Conservation (phyloP, 1,140 invertebrate genomes). For the Glossosoma conforme region DNA sequence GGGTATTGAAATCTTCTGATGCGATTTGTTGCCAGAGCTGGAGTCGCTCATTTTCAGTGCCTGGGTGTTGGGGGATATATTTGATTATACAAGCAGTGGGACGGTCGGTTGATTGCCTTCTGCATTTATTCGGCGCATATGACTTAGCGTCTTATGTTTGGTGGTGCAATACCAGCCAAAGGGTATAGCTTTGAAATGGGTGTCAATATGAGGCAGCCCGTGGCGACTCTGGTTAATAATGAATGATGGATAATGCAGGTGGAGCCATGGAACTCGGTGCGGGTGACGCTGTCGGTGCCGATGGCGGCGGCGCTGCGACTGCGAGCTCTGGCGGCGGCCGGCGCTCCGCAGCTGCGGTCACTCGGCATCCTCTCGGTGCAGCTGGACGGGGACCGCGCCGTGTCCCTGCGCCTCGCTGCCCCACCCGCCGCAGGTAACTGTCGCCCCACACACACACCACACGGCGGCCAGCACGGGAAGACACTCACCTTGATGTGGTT, state of each 20-base stretch:
- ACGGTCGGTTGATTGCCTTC: too few relatives aligned
- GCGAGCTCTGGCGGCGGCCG: slow-evolving; percentile 83
- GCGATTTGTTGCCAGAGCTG: too few relatives aligned
- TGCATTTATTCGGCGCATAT: too few relatives aligned
- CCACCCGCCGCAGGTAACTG: slow-evolving; percentile 33
- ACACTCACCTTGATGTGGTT: slow-evolving; percentile 40
- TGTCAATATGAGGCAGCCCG: too few relatives aligned
- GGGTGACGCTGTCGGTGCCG: slow-evolving; percentile 94
- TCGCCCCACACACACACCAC: slow-evolving; percentile 35
- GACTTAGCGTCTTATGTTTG: too few relatives aligned
- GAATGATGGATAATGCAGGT: slow-evolving; percentile 53
- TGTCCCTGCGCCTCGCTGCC: slow-evolving; percentile 76
- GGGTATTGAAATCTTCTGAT: too few relatives aligned
- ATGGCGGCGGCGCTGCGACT: slow-evolving; percentile 87
- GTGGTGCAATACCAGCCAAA: too few relatives aligned
- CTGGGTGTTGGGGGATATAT: too few relatives aligned
- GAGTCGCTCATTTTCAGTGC: too few relatives aligned
- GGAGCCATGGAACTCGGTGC: slow-evolving; percentile 97
- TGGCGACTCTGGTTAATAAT: background rate
- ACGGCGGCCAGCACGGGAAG: slow-evolving; percentile 36
- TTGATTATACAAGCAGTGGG: too few relatives aligned
- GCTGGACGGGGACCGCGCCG: slow-evolving; percentile 92
- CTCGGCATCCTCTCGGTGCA: slow-evolving; percentile 94
- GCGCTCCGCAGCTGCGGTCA: slow-evolving; percentile 78
- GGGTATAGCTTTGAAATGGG: too few relatives aligned